Base-by-base conservation (phyloP, 2,888 invertebrate species). In the Meloe dianella region DNA sequence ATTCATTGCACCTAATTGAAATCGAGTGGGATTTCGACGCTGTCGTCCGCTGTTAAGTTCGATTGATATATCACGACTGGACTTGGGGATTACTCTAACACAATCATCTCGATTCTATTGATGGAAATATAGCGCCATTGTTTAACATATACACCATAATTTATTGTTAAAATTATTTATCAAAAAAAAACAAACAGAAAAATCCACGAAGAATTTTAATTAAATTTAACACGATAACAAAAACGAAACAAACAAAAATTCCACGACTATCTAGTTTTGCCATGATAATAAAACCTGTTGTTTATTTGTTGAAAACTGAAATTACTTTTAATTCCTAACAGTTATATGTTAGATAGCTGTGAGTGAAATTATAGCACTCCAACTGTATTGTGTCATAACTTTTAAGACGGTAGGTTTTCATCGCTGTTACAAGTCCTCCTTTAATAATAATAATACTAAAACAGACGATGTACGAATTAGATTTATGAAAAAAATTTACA, bases 1-100 rank as follows among this genome's bases (percentile, higher is more conserved):
- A 79, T 79, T 78, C 75, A 77, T 77, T 76, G 75, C 75, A 72
- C 69, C 72, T 79, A 79, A 79, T 79, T 78, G 78, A 78, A 77
- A 77, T 74, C 75, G 75, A 74, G 74, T 74, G 74, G 73, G 74
- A 68, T 75, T 71, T 69, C 20, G 20, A 20, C 8, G 69, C 63
- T 65, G 60, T 68, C 63, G 64, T 20, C 63, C 54, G 10, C 57
- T 59, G 65, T 71, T 65, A 41, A 60, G 56, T 56, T 58, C 51
- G 66, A 70, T 61, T 72, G 73, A 74, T 74, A 67, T 72, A 74
- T 66, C 60, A 61, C 66, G 60, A 27, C 35, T 56, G 63, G 51
- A 29, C 58, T 47, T 12, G 29, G 9, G 70, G 66, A 71, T 70
- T 70, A 71, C 56, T 32, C 64, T 61, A 64, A 63, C 66, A 64